Evolutionary conservation across 1,140 invertebrate species (phyloP).

Genomic region (Conus ventricosus): DNA sequence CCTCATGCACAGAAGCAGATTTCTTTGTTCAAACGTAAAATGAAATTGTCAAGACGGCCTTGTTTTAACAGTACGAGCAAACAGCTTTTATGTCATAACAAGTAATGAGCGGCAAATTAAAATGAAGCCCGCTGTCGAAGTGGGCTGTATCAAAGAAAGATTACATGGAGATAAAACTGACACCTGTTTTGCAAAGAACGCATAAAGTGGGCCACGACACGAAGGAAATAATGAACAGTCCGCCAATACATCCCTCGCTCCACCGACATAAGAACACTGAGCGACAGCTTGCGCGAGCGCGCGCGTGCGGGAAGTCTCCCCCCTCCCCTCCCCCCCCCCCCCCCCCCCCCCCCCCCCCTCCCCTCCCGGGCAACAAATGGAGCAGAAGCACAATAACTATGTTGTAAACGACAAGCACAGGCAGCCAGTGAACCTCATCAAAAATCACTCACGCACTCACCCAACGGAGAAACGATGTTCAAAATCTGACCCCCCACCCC

Average conservation of each 20-base stretch:
- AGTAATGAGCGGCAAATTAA: not conserved
- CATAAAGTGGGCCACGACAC: not conserved
- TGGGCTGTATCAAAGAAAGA: not conserved
- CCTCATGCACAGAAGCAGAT: no score
- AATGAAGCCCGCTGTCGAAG: not conserved
- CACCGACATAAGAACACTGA: not conserved
- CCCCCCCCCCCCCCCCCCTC: not conserved
- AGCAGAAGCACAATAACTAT: not conserved
- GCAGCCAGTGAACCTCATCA: not conserved
- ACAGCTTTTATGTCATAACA: no score
- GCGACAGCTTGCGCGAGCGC: not conserved
- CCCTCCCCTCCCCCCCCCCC: not conserved
- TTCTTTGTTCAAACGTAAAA: no score
- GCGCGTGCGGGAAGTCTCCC: not conserved
- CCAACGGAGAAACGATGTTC: not conserved
- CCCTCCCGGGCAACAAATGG: not conserved
- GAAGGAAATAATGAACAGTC: not conserved
- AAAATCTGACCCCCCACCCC: not conserved
- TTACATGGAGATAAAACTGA: not conserved
- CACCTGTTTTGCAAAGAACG: not conserved
- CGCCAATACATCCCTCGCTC: not conserved
- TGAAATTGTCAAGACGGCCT: no score
- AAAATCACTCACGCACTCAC: conserved; percentile 8
- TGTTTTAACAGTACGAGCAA: no score
- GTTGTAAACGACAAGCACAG: not conserved